A percentile compares a stretch with the other conserved stretches of the same genome.
Conservation (phyloP, 1,140 invertebrate species). For the Drosophila guanche region DNA sequence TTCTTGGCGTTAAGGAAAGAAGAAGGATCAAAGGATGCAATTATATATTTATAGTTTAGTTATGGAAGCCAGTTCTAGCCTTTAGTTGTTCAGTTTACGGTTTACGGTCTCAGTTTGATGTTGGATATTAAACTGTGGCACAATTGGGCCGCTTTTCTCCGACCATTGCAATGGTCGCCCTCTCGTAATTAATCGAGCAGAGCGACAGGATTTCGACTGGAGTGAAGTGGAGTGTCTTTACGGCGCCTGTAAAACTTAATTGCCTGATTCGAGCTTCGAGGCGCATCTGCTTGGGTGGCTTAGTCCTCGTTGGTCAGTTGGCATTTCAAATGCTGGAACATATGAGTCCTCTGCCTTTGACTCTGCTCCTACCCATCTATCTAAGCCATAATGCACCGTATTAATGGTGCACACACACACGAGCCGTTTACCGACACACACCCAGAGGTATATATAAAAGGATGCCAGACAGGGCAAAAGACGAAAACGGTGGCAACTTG, state of each 20-base stretch:
- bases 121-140: slow-evolving; percentile 3
- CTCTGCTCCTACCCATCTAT: slow-evolving; percentile 3
- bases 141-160: slow-evolving; percentile 12
- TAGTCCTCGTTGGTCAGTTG: slow-evolving; percentile 61
- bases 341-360: slow-evolving; percentile 3
- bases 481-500: slow-evolving; percentile 54
- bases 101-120: slow-evolving; percentile 5
- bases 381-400: slow-evolving; percentile 67
- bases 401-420: slow-evolving; percentile 65
- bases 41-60: too few species aligned
- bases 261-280: slow-evolving; percentile 63
- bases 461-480: slow-evolving; percentile 35
- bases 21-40: too few species aligned
- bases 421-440: slow-evolving; percentile 18
- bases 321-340: slow-evolving; percentile 18
- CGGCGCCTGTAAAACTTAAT: slow-evolving; percentile 67
- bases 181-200: slow-evolving; percentile 66
- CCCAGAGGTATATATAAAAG: slow-evolving; percentile 66
- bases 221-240: slow-evolving; percentile 30
- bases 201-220: slow-evolving; percentile 6
- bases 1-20: too few species aligned
- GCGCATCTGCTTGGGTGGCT: slow-evolving; percentile 45
- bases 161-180: neutral
- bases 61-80: neutral
- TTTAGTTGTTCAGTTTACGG: slow-evolving; percentile 18